Conservation (phyloP, 2,113 vertebrate genomes). For the Embiotoca jacksoni region DNA sequence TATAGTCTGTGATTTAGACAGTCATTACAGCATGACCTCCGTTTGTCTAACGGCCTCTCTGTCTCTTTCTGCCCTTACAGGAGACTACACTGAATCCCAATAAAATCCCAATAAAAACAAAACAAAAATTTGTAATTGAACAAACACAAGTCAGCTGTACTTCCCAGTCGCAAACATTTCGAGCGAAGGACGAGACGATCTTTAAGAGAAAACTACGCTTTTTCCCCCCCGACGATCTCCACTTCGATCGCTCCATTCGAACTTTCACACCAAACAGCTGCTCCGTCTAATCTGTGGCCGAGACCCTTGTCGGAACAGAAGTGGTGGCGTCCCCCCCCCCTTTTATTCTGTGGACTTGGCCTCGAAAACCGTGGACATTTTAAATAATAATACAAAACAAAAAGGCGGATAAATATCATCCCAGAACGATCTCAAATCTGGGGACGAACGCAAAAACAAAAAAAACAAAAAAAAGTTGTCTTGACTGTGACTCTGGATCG, state of each 20-base stretch:
- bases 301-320: slow-evolving; percentile 17
- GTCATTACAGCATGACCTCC: too few relatives aligned
- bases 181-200: slow-evolving; percentile 22
- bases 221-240: background rate
- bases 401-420: slow-evolving; percentile 13
- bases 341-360: slow-evolving; percentile 28
- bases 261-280: slow-evolving; percentile 44
- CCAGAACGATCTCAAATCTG: slow-evolving; percentile 18
- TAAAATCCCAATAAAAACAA: slow-evolving; percentile 45
- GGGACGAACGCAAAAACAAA: background rate
- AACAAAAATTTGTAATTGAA: slow-evolving; percentile 32
- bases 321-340: background rate
- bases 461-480: background rate
- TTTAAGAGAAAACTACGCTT: slow-evolving; percentile 11
- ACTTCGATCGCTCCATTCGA: slow-evolving; percentile 36
- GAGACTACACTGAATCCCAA: slow-evolving; percentile 77
- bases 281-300: background rate
- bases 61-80: slow-evolving; percentile 43
- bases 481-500: slow-evolving; percentile 53
- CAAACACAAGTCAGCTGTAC: slow-evolving; percentile 33
- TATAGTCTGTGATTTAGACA: too few relatives aligned
- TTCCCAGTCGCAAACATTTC: slow-evolving; percentile 25
- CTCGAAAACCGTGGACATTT: background rate
- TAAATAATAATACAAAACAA: background rate
- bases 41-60: background rate